These are phyloP conservation scores for Dermatemys mawii DNA, from an alignment of 2,113 vertebrate species.

Conservation along the genomic window DNA sequence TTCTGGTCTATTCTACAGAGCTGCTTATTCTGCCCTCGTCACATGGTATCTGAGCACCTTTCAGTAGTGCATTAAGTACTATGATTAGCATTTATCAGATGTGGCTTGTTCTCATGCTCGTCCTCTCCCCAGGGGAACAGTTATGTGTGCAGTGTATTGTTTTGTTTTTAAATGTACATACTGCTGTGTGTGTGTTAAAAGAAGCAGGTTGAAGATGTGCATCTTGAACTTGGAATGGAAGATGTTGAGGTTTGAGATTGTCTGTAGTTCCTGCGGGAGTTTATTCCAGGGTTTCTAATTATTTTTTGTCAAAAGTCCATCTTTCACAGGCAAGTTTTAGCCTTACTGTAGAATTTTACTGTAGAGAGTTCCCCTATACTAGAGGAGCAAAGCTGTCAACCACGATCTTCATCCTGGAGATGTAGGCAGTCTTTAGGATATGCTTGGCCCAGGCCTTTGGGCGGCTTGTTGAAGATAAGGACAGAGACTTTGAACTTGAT, in stretches of 20 bases:
- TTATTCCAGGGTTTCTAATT: neutral
- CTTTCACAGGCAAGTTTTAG: neutral
- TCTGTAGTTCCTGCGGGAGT: neutral
- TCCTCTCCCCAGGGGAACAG: neutral
- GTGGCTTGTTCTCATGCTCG: neutral
- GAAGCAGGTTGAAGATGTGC: neutral
- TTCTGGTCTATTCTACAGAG: neutral
- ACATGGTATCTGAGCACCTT: neutral
- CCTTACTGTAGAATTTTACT: too few relatives aligned
- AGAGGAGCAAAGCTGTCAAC: neutral
- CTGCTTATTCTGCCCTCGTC: rapidly evolving
- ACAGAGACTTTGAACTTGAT: neutral
- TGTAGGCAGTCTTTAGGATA: neutral
- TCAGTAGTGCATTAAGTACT: rapidly evolving
- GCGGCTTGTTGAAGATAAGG: neutral
- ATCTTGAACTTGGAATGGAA: neutral
- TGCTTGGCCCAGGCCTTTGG: neutral
- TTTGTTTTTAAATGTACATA: neutral
- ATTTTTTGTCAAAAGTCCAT: neutral
- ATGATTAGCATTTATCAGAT: neutral
- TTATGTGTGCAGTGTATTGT: neutral
- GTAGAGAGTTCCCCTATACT: too few relatives aligned
- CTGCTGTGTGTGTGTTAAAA: neutral
- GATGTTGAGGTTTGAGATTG: neutral
- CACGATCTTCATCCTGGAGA: neutral